Conservation (phyloP, 1,140 invertebrate species). For the Aphis craccivora region DNA sequence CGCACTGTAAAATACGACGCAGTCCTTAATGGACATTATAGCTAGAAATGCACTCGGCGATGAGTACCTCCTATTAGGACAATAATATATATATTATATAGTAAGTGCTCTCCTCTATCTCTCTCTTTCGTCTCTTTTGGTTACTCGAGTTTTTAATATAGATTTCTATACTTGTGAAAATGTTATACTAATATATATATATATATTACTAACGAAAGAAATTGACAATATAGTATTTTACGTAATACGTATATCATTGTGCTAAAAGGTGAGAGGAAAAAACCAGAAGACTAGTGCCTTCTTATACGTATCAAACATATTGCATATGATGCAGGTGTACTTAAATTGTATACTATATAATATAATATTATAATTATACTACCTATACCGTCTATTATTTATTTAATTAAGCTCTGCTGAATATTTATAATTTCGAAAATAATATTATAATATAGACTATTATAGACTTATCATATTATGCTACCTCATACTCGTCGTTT, state of each 20-base stretch:
- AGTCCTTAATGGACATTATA: slow-evolving; percentile 32
- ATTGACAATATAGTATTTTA: background rate
- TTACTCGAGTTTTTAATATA: background rate
- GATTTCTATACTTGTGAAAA: background rate
- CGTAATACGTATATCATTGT: background rate
- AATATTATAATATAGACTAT: background rate
- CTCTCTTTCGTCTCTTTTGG: background rate
- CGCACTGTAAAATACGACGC: background rate
- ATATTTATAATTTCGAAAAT: background rate
- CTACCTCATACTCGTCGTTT: background rate
- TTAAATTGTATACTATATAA: background rate
- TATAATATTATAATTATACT: background rate
- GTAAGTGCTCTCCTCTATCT: background rate
- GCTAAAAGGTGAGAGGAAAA: background rate
- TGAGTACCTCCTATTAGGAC: background rate
- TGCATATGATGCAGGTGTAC: no score
- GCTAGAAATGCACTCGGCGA: background rate
- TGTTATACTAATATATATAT: background rate
- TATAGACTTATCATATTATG: background rate
- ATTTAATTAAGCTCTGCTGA: background rate
- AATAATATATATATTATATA: background rate
- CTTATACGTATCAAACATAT: background rate
- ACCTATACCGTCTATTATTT: background rate
- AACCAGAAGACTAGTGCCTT: background rate
- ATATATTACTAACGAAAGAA: background rate